phyloP scores from a whole-genome alignment of 2,797 vertebrate species.

The Poecilia gillii region DNA sequence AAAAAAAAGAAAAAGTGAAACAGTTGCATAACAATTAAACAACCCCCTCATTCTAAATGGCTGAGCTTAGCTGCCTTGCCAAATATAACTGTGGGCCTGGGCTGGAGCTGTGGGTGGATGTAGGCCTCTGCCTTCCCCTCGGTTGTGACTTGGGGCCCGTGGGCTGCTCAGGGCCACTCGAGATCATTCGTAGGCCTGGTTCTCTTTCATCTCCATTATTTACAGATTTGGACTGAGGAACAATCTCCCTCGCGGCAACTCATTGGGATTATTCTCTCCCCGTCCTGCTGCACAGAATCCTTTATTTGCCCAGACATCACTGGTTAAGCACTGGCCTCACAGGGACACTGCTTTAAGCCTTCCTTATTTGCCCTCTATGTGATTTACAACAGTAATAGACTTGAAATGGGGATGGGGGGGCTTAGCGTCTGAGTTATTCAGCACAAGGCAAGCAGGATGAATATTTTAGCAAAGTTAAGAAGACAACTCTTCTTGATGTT shows the following conservation, averaged over 20 bases:
- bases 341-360: conserved; percentile 60
- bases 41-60: conserved; percentile 62
- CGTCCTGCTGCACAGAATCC: conserved; percentile 46
- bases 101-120: conserved; percentile 59
- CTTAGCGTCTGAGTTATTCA: conserved; percentile 39
- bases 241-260: conserved; percentile 60
- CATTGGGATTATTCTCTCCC: conserved; percentile 60
- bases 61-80: conserved; percentile 46
- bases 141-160: conserved; percentile 72
- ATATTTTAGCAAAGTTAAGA: conserved; percentile 47
- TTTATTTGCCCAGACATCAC: conserved; percentile 72
- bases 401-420: conserved; percentile 22
- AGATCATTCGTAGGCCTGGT: conserved; percentile 68
- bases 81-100: conserved; percentile 58
- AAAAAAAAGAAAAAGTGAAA: conserved; percentile 34
- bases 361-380: conserved; percentile 45
- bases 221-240: conserved; percentile 68
- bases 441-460: conserved; percentile 23
- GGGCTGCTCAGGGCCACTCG: conserved; percentile 70
- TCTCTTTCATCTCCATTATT: conserved; percentile 77
- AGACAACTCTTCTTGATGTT: conserved; percentile 15
- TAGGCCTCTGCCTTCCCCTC: conserved; percentile 48
- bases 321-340: conserved; percentile 63
- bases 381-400: conserved; percentile 39
- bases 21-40: conserved; percentile 62